phyloP scores from a whole-genome alignment of 1,140 invertebrate genomes.

The Diorhabda elongata region DNA sequence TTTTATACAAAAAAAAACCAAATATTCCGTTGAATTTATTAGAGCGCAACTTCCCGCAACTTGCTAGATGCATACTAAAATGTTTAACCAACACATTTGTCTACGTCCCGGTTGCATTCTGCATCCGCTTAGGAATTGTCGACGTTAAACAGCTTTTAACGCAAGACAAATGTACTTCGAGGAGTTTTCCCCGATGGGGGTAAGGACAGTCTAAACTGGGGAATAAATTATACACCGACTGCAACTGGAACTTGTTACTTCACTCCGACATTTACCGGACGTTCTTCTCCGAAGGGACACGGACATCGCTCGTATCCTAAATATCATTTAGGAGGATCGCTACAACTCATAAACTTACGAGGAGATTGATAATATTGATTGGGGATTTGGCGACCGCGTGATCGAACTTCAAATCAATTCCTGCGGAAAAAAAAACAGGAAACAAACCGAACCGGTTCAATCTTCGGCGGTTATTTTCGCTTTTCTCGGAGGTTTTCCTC shows the following conservation, averaged over 20 bases:
- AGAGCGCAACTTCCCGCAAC: neutral
- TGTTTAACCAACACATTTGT: conserved; percentile 6
- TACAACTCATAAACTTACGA: too few relatives aligned
- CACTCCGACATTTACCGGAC: conserved; percentile 18
- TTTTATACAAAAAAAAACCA: neutral
- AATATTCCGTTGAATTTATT: neutral
- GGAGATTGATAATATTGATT: too few relatives aligned
- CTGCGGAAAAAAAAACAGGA: too few relatives aligned
- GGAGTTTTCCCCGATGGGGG: neutral
- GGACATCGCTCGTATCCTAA: too few relatives aligned
- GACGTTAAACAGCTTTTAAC: conserved; percentile 31
- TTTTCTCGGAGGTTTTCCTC: too few relatives aligned
- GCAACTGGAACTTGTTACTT: conserved; percentile 28
- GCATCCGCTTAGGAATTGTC: conserved; percentile 24
- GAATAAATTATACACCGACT: conserved; percentile 31
- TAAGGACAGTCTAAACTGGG: conserved; percentile 16
- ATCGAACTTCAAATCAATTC: too few relatives aligned
- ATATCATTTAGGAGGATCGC: too few relatives aligned
- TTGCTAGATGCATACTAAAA: conserved; percentile 7
- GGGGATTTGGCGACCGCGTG: too few relatives aligned
- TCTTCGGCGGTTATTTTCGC: too few relatives aligned
- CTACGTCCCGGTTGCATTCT: neutral
- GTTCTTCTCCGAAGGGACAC: conserved; percentile 10
- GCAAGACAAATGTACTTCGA: conserved; percentile 28
- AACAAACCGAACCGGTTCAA: too few relatives aligned